Evolutionary conservation across 2,797 vertebrate genomes (phyloP).

Genomic region (Gephyroberyx darwinii): DNA sequence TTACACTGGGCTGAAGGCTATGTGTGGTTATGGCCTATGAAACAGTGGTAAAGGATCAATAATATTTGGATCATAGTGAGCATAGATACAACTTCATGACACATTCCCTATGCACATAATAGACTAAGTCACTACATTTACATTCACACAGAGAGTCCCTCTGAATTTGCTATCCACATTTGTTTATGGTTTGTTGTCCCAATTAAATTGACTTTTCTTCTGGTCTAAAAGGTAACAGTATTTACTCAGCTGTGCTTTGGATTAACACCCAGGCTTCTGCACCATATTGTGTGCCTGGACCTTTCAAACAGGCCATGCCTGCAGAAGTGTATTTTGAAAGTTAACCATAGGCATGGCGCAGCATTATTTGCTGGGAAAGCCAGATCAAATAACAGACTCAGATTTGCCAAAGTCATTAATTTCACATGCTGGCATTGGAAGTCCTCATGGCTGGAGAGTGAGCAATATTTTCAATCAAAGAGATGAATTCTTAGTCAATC

Average conservation of each 20-base stretch:
- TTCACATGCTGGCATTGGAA: slow-evolving; percentile 66
- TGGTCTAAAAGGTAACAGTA: slow-evolving; percentile 59
- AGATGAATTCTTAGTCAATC: slow-evolving; percentile 65
- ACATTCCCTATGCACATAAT: slow-evolving; percentile 8
- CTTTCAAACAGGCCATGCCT: slow-evolving; percentile 50
- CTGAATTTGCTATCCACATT: slow-evolving; percentile 49
- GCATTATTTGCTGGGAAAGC: slow-evolving; percentile 65
- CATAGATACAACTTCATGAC: not conserved
- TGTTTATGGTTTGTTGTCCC: slow-evolving; percentile 53
- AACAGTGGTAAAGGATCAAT: not conserved
- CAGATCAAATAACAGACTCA: slow-evolving; percentile 73
- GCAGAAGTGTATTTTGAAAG: slow-evolving; percentile 63
- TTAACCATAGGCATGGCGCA: slow-evolving; percentile 39
- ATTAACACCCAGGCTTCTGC: slow-evolving; percentile 57
- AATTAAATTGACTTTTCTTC: slow-evolving; percentile 59
- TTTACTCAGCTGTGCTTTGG: slow-evolving; percentile 75
- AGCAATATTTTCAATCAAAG: slow-evolving; percentile 65
- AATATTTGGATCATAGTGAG: slow-evolving; percentile 3
- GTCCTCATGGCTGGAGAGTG: slow-evolving; percentile 60
- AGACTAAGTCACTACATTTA: slow-evolving; percentile 18
- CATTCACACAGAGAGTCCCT: slow-evolving; percentile 14
- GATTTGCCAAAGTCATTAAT: slow-evolving; percentile 75
- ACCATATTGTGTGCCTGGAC: slow-evolving; percentile 65
- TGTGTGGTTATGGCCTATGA: too few species aligned
- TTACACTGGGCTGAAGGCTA: too few species aligned